Evolutionary conservation across 2,113 vertebrate species (phyloP).

Genomic region (Eretmochelys imbricata): DNA sequence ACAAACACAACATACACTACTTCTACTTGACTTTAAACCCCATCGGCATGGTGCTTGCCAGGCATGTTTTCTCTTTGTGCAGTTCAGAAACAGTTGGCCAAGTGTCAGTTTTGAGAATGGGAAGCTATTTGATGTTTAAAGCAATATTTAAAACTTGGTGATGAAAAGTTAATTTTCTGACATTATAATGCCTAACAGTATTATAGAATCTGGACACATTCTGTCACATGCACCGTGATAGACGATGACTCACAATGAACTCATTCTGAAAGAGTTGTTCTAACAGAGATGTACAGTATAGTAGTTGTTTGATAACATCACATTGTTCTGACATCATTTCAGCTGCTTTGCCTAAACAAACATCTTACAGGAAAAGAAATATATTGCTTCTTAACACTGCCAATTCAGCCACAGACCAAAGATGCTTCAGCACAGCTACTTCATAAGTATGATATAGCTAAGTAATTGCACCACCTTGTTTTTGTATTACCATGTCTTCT

Average conservation of each 20-base stretch:
- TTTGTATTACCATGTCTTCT: background rate
- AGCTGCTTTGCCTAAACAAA: conserved; percentile 2
- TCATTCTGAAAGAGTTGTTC: background rate
- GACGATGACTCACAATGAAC: background rate
- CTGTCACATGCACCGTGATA: background rate
- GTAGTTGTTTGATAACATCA: background rate
- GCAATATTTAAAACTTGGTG: background rate
- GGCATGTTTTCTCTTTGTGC: background rate
- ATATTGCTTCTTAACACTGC: background rate
- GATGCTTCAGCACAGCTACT: background rate
- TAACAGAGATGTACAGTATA: background rate
- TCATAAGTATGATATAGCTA: rapidly evolving
- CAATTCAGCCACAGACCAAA: background rate
- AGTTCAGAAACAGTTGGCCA: background rate
- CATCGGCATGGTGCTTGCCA: rapidly evolving
- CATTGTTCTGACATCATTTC: conserved; percentile 15
- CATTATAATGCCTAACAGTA: background rate
- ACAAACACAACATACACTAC: rapidly evolving
- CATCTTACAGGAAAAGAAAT: background rate
- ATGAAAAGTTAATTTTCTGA: background rate
- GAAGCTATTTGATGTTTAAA: background rate
- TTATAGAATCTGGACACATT: background rate
- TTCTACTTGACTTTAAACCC: background rate
- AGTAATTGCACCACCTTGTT: background rate
- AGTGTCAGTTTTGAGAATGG: background rate